Evolutionary conservation across 2,888 invertebrate species (phyloP).

Genomic region (Aspidapion aeneum): DNA sequence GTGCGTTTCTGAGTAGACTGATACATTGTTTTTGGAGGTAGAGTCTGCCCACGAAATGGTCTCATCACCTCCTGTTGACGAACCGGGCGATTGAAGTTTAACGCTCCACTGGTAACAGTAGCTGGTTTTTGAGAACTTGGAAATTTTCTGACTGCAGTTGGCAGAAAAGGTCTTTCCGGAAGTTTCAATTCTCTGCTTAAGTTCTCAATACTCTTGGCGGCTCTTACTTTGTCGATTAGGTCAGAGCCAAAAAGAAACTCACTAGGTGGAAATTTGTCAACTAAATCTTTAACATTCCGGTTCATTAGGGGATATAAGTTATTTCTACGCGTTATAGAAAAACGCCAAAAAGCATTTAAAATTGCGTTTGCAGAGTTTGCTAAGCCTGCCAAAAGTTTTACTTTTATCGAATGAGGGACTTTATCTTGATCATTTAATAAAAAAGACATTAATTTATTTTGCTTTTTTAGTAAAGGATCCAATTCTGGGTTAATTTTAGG

Average conservation of each 20-base stretch:
- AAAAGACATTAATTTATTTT: not conserved
- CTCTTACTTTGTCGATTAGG: slow-evolving; percentile 13
- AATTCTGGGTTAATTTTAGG: not conserved
- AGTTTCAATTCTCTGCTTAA: slow-evolving; percentile 9
- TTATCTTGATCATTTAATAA: not conserved
- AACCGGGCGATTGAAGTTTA: slow-evolving; percentile 25
- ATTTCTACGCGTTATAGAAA: slow-evolving; percentile 12
- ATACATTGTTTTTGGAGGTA: too few species aligned
- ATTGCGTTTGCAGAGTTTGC: not conserved
- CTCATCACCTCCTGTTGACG: too few species aligned
- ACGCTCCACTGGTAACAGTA: too few species aligned
- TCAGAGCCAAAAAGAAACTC: slow-evolving; percentile 17
- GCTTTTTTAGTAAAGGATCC: not conserved
- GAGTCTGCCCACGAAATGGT: not conserved
- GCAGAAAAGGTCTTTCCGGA: too few species aligned
- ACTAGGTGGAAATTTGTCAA: slow-evolving; percentile 12
- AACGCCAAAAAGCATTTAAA: slow-evolving; percentile 8
- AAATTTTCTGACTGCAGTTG: too few species aligned
- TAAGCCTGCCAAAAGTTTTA: not conserved
- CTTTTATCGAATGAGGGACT: not conserved
- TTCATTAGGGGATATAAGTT: slow-evolving; percentile 16
- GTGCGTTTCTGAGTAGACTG: not conserved
- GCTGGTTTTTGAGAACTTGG: too few species aligned
- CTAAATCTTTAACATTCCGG: slow-evolving; percentile 10
- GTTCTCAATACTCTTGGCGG: slow-evolving; percentile 1